A percentile compares a stretch with the other conserved stretches of the same genome.
Evolutionary conservation across 2,113 vertebrate genomes (phyloP).

Genomic region (Pollimyrus isidori): DNA sequence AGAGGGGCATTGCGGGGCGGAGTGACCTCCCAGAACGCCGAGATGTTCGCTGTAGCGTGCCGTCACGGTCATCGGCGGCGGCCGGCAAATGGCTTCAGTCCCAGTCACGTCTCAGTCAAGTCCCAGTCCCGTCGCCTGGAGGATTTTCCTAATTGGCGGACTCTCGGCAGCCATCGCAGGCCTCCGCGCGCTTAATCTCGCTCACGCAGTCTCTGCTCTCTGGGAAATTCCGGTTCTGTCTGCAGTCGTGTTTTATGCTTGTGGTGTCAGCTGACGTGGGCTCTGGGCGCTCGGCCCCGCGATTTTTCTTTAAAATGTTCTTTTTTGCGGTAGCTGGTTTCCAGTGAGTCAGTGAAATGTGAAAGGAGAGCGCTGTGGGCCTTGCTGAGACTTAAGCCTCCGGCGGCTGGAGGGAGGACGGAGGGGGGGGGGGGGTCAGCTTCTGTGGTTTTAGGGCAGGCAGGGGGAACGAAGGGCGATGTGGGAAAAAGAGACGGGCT

Average conservation of each 20-base stretch:
- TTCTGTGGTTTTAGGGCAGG: neutral
- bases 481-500: neutral
- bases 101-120: too few relatives aligned
- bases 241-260: neutral
- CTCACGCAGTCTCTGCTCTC: neutral
- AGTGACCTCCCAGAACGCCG: slow-evolving; percentile 37
- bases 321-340: neutral
- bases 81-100: neutral
- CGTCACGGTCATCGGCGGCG: neutral
- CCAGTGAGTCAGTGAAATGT: neutral
- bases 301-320: too few relatives aligned
- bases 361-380: neutral
- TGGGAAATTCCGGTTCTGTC: neutral
- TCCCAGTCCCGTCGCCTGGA: neutral
- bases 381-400: neutral
- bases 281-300: neutral
- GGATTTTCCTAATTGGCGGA: neutral
- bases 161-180: neutral
- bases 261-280: neutral
- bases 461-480: neutral
- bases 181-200: neutral
- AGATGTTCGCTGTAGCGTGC: slow-evolving; percentile 32
- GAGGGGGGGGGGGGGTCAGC: neutral
- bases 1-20: slow-evolving; percentile 40
- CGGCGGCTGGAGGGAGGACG: neutral